A percentile compares a stretch with the other conserved stretches of the same genome.
phyloP scores from a whole-genome alignment of 92 coral and sea anemone species.

The Phenganax stokvisi region DNA sequence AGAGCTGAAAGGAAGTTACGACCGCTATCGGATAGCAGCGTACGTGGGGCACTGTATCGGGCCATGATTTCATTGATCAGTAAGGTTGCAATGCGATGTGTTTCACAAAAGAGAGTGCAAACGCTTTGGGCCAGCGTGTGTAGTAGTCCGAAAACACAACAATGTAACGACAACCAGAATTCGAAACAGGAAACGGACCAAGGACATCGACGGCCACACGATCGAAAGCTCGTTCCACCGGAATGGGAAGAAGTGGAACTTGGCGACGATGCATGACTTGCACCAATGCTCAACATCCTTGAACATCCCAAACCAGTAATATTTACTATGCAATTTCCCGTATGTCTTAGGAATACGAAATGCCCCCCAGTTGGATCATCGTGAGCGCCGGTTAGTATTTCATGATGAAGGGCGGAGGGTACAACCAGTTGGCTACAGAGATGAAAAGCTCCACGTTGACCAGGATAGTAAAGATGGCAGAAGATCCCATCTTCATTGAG shows the following conservation, averaged over 20 bases:
- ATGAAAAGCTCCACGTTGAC: too few relatives aligned
- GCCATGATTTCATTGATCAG: slow-evolving; percentile 35
- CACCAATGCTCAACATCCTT: neutral
- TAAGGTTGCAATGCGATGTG: slow-evolving; percentile 40
- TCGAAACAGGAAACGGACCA: slow-evolving; percentile 52
- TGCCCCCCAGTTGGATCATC: slow-evolving; percentile 18
- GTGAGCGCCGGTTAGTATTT: too few relatives aligned
- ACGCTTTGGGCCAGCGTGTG: slow-evolving; percentile 61
- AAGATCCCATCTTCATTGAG: neutral
- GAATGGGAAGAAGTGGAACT: too few relatives aligned
- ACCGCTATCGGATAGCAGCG: neutral
- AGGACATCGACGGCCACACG: slow-evolving; percentile 44
- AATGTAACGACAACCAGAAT: slow-evolving; percentile 48
- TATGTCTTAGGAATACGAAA: slow-evolving; percentile 44
- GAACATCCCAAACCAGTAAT: slow-evolving; percentile 56
- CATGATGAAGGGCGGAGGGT: too few relatives aligned
- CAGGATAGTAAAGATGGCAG: too few relatives aligned
- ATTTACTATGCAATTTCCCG: slow-evolving; percentile 35
- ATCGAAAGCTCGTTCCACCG: neutral
- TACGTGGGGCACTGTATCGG: slow-evolving; percentile 46
- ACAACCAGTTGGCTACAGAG: too few relatives aligned
- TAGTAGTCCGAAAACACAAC: slow-evolving; percentile 48
- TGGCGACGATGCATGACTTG: too few relatives aligned
- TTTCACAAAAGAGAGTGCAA: slow-evolving; percentile 42
- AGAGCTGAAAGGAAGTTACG: neutral